Base-by-base conservation (phyloP, 2,888 invertebrate species). In the Brachypterus glaber region DNA sequence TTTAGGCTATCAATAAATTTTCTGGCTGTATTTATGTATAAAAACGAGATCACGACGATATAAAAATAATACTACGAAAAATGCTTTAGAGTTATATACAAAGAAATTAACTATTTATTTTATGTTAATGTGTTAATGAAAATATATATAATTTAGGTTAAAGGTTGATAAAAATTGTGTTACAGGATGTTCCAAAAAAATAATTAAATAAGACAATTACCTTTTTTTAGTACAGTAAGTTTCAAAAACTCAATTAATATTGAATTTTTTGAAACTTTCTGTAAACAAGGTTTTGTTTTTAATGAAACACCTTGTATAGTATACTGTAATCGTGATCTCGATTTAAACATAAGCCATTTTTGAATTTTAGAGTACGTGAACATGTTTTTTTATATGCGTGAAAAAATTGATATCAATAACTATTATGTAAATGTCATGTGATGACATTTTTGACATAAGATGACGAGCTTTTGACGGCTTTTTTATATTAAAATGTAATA, bases 391-490 rank as follows among this genome's bases (percentile, higher is more conserved):
- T 59, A 60, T 59, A 64, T 55, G 63, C 63, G 63, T 64, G 62
- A 60, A 59, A 52, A 60, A 62, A 58, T 59, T 62, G 57, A 63
- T 63, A 64, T 64, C 62, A 63, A 58, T 62, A 59, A n/a, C n/a
- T n/a, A n/a, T n/a, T n/a, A n/a, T n/a, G n/a, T n/a, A n/a, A n/a
- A n/a, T n/a, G n/a, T n/a, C n/a, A n/a, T n/a, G n/a, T n/a, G n/a
- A n/a, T n/a, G n/a, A 60, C 54, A 54, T 59, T 58, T 60, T 62
- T 63, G 58, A 63, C 58, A 60, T 59, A 58, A 59, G 61, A 65
- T 66, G 65, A 64, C 64, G 64, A 65, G 66, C 65, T 66, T 66
- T 64, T 61, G 63, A 64, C 60, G 63, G 65, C 65, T 66, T 66
- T n/a, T 66, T 65, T 64, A 60, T 60, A 49, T 44, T 57, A 62